Percentiles rank a stretch among this genome's conserved stretches.
phyloP scores from a whole-genome alignment of 2,797 vertebrate species.

The Anguilla anguilla region DNA sequence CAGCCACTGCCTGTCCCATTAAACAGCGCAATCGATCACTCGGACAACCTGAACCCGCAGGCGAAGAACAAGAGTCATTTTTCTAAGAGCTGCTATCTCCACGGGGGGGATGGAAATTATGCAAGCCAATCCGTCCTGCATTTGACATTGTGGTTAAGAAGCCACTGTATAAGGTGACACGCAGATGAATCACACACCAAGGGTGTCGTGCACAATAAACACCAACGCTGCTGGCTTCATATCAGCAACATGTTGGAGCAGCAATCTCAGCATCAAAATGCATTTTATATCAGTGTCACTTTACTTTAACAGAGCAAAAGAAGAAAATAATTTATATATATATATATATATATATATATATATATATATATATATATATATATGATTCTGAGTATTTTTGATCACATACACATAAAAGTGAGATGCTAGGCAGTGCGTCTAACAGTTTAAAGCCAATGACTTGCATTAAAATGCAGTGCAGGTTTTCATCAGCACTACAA shows the following conservation, averaged over 20 bases:
- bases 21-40: conserved; percentile 40
- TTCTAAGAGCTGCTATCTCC: conserved; percentile 7
- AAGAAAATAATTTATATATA: not conserved
- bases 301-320: not conserved
- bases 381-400: not conserved
- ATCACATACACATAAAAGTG: not conserved
- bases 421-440: not conserved
- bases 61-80: conserved; percentile 10
- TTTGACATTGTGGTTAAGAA: conserved; percentile 23
- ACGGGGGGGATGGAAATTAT: conserved; percentile 2
- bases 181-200: not conserved
- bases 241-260: not conserved
- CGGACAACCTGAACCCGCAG: conserved; percentile 22
- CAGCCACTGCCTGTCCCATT: conserved; percentile 16
- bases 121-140: conserved; percentile 41
- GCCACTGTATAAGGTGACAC: conserved; percentile 8
- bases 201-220: not conserved
- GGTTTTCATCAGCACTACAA: not conserved
- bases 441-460: not conserved
- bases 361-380: too few species aligned
- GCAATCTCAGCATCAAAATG: not conserved
- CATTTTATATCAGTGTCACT: not conserved
- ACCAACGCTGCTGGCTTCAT: not conserved
- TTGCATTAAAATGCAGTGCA: not conserved
- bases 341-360: too few species aligned